Conservation (phyloP, 2,797 vertebrate species). For the Coilia nasus region DNA sequence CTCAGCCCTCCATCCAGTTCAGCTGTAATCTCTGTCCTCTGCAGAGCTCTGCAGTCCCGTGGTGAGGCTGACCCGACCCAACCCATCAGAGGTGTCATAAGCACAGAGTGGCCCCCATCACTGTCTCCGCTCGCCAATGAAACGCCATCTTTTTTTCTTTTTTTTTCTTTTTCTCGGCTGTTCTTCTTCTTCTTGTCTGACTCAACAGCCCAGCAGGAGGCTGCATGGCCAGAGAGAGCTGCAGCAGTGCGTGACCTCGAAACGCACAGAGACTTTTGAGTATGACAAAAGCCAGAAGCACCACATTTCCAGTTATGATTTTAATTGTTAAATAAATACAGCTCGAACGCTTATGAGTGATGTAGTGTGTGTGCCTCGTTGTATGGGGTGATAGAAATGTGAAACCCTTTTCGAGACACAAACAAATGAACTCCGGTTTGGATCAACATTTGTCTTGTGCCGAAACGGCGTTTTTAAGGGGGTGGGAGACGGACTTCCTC, state of each 20-base stretch:
- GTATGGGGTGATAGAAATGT: neutral
- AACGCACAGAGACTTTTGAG: neutral
- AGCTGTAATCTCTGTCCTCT: neutral
- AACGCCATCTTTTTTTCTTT: constrained; percentile 29
- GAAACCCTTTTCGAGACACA: constrained; percentile 60
- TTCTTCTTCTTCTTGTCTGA: neutral
- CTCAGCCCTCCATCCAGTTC: no score
- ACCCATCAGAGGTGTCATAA: neutral
- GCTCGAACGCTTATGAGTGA: neutral
- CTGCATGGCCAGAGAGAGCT: neutral
- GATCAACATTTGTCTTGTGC: constrained; percentile 72
- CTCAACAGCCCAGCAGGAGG: neutral
- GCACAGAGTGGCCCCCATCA: neutral
- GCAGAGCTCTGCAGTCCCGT: neutral
- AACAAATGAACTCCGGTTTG: constrained; percentile 74
- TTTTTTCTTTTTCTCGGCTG: neutral
- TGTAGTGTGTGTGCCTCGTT: neutral
- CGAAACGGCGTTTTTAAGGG: constrained; percentile 69
- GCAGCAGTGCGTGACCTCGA: neutral
- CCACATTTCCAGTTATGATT: neutral
- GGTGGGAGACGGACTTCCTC: constrained; percentile 73
- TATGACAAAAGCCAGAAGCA: neutral
- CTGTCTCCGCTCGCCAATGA: neutral
- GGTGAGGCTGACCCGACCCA: neutral
- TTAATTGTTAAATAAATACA: constrained; percentile 22